These are phyloP conservation scores for Acipenser oxyrinchus DNA, from an alignment of 2,797 vertebrate species.

Conservation along the genomic window DNA sequence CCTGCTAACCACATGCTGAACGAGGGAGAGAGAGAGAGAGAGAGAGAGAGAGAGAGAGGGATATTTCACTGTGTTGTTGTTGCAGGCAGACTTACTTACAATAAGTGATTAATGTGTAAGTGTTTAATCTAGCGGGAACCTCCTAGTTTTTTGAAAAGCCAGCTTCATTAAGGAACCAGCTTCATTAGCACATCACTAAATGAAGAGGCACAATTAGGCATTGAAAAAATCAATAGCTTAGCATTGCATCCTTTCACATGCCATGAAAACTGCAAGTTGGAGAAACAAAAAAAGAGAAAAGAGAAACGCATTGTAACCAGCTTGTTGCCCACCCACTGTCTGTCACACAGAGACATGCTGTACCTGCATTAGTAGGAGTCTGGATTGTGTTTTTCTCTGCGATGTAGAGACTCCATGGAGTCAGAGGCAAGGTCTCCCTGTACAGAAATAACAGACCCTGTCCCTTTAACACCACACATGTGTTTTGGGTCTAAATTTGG, in stretches of 20 bases:
- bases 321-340: conserved; percentile 29
- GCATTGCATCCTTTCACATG: conserved; percentile 1
- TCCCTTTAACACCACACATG: conserved; percentile 47
- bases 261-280: conserved; percentile 18
- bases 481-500: conserved; percentile 73
- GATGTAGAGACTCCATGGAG: not conserved
- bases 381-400: conserved; percentile 37
- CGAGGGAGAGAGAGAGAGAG: no score
- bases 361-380: conserved; percentile 33
- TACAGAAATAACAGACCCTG: conserved; percentile 24
- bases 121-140: no score
- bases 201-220: not conserved
- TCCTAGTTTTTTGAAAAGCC: no score
- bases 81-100: no score
- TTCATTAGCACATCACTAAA: not conserved
- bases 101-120: no score
- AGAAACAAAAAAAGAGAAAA: conserved; percentile 13
- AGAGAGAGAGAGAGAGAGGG: no score
- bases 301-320: conserved; percentile 29
- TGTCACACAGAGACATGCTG: conserved; percentile 31
- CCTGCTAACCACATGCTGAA: no score
- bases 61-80: no score
- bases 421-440: conserved; percentile 1
- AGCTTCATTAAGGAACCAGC: no score
- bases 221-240: not conserved